phyloP scores from a whole-genome alignment of 1,140 invertebrate species.

The Aphelinus certus region DNA sequence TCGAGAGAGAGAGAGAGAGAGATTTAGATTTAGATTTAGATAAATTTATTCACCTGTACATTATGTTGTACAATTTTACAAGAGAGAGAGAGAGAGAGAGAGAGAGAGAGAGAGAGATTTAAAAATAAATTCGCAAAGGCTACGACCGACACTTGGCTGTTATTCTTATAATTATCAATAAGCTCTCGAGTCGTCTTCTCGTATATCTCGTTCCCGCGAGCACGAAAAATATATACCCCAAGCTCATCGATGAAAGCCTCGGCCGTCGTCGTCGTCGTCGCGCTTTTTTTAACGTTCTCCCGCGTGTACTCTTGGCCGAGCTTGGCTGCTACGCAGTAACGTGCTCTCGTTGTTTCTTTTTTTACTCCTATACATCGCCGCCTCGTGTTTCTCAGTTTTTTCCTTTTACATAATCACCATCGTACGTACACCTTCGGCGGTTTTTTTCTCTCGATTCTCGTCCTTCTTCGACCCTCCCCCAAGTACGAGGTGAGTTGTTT shows the following conservation, averaged over 20 bases:
- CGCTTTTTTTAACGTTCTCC: neutral
- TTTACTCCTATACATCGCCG: neutral
- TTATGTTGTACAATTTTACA: too few relatives aligned
- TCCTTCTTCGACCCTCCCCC: too few relatives aligned
- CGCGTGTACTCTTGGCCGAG: neutral
- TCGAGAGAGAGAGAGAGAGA: slow-evolving; percentile 9
- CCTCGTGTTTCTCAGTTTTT: neutral
- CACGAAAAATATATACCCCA: neutral
- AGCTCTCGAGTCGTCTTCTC: slow-evolving; percentile 20
- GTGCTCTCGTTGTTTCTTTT: too few relatives aligned
- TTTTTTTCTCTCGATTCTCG: neutral
- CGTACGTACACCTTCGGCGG: neutral
- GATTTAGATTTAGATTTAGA: too few relatives aligned
- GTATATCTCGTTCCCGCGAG: slow-evolving; percentile 1
- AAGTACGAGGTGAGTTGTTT: too few relatives aligned
- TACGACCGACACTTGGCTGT: slow-evolving; percentile 14
- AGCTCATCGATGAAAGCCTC: neutral
- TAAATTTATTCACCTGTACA: too few relatives aligned
- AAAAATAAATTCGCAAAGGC: slow-evolving; percentile 38
- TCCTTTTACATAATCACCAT: neutral
- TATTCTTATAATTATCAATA: slow-evolving; percentile 41
- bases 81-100: neutral
- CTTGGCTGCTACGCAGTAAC: too few relatives aligned
- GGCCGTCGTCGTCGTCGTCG: neutral
- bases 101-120: slow-evolving; percentile 5